Percentiles rank a stretch among this genome's conserved stretches.
Conservation (phyloP, 2,888 invertebrate genomes). For the Nomada goodeniana region DNA sequence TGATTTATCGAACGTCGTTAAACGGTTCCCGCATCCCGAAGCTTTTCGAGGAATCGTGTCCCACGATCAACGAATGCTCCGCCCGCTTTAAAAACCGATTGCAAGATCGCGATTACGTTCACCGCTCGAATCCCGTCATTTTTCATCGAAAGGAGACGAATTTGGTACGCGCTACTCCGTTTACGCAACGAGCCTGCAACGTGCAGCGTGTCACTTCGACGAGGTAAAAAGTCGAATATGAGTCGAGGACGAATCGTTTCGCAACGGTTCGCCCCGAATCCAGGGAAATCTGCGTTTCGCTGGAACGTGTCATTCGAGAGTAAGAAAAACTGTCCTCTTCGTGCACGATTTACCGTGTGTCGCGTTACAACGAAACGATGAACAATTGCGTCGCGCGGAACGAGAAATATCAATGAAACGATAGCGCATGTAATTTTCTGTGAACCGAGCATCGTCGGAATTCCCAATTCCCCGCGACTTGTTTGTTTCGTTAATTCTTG, state of each 20-base stretch:
- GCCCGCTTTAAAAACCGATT: too few species aligned
- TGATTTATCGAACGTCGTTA: constrained; percentile 6
- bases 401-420: not conserved
- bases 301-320: too few species aligned
- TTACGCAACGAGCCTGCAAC: not conserved
- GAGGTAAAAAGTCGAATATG: not conserved
- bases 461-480: not conserved
- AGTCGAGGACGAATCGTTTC: not conserved
- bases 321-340: too few species aligned
- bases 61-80: not conserved
- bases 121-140: too few species aligned
- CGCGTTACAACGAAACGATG: not conserved
- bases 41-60: not conserved
- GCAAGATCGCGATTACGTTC: too few species aligned
- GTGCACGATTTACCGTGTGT: too few species aligned
- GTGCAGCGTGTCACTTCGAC: not conserved
- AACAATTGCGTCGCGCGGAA: not conserved
- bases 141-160: not conserved
- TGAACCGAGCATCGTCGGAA: not conserved
- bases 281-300: not conserved
- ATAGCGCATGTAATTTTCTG: not conserved
- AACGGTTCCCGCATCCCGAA: not conserved
- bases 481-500: not conserved
- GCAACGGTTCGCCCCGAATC: not conserved
- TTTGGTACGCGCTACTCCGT: not conserved